A percentile compares a stretch with the other conserved stretches of the same genome.
Evolutionary conservation across 2,797 vertebrate genomes (phyloP).

Genomic region (Neosalanx taihuensis): DNA sequence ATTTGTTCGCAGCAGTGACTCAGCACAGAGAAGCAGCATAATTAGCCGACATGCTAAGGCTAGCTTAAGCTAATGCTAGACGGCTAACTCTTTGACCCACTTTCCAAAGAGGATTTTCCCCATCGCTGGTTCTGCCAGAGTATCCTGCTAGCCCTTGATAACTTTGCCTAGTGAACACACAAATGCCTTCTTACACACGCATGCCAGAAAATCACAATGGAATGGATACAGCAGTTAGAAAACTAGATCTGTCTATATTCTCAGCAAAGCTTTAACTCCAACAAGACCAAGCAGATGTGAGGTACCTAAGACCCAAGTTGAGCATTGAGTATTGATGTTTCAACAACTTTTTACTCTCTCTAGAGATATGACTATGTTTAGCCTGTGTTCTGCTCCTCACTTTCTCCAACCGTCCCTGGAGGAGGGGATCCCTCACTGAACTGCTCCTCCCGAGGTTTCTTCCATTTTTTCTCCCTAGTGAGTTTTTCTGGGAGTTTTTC

Average conservation of each 20-base stretch:
- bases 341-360: too few species aligned
- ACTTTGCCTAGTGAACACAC: constrained; percentile 54
- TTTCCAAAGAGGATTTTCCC: constrained; percentile 74
- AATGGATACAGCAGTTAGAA: constrained; percentile 8
- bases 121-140: constrained; percentile 58
- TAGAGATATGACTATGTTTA: too few species aligned
- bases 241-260: constrained; percentile 20
- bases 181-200: constrained; percentile 14
- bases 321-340: too few species aligned
- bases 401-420: too few species aligned
- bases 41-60: constrained; percentile 68
- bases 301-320: too few species aligned
- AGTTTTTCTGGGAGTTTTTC: too few species aligned
- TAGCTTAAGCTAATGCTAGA: constrained; percentile 59
- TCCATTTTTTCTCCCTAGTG: too few species aligned
- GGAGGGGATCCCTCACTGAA: too few species aligned
- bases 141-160: constrained; percentile 70
- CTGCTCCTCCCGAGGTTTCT: too few species aligned
- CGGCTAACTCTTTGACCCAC: constrained; percentile 75
- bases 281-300: constrained; percentile 11
- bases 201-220: background rate
- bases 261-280: constrained; percentile 33
- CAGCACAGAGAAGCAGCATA: constrained; percentile 62
- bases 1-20: constrained; percentile 63
- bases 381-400: too few species aligned